Evolutionary conservation across 2,113 vertebrate genomes (phyloP).

Genomic region (Poicephalus meyeri): DNA sequence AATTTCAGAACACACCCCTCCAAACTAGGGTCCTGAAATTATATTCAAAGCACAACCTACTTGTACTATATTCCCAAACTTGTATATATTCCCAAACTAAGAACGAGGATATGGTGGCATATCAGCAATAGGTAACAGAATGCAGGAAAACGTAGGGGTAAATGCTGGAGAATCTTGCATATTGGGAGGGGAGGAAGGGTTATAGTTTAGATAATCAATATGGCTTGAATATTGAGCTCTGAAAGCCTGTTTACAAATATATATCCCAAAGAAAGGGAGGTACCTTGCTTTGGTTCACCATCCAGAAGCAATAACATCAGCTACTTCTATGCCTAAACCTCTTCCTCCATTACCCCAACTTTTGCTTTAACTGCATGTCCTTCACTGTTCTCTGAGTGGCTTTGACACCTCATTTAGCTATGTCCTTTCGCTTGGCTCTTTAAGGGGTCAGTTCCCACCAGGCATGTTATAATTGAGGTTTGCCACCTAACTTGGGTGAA

Average conservation of each 20-base stretch:
- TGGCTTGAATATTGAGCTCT: background rate
- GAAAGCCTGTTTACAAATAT: background rate
- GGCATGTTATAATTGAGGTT: background rate
- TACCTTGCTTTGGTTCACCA: background rate
- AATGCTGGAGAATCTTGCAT: background rate
- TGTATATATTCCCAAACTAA: background rate
- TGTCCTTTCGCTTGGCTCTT: background rate
- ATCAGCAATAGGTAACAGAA: background rate
- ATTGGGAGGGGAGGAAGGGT: rapidly evolving
- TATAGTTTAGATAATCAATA: background rate
- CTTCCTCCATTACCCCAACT: background rate
- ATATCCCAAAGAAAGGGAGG: background rate
- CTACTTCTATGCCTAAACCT: background rate
- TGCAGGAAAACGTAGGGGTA: background rate
- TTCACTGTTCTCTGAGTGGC: background rate
- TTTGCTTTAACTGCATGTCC: background rate
- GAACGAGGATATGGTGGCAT: background rate
- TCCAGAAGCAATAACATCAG: background rate
- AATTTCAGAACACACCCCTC: background rate
- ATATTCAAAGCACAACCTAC: background rate
- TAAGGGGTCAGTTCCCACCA: background rate
- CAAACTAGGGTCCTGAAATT: background rate
- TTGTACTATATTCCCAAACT: background rate
- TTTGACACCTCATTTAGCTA: background rate
- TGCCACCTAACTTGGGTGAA: background rate